phyloP scores from a whole-genome alignment of 2,113 vertebrate genomes.

The Choloepus hoffmanni region DNA sequence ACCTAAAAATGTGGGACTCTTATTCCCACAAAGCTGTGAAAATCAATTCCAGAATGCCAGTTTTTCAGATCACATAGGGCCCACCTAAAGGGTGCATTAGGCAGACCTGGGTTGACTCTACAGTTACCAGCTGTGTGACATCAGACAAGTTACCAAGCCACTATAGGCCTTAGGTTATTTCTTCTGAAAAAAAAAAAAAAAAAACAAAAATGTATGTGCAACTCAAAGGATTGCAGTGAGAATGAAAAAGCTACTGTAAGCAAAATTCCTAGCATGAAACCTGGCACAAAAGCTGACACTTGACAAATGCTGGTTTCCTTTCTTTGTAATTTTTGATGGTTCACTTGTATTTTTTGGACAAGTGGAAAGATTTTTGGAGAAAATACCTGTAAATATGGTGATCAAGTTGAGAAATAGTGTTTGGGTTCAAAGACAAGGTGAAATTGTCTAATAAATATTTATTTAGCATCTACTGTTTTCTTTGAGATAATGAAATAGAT shows the following conservation, averaged over 20 bases:
- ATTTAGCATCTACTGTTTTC: background rate
- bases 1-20: background rate
- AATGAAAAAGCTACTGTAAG: background rate
- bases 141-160: background rate
- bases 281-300: background rate
- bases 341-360: background rate
- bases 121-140: background rate
- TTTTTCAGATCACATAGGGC: background rate
- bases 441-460: background rate
- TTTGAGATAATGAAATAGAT: background rate
- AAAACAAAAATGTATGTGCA: no score
- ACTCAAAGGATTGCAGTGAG: background rate
- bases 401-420: background rate
- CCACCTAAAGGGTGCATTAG: background rate
- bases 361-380: background rate
- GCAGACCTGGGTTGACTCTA: background rate
- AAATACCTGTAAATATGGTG: background rate
- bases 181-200: background rate
- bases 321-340: background rate
- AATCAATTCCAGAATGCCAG: background rate
- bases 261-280: background rate
- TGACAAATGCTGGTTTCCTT: background rate
- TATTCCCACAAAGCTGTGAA: background rate
- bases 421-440: background rate
- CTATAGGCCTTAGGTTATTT: background rate